These are phyloP conservation scores for Paratrypauchen microcephalus DNA, from an alignment of 2,797 vertebrate species.

Conservation along the genomic window DNA sequence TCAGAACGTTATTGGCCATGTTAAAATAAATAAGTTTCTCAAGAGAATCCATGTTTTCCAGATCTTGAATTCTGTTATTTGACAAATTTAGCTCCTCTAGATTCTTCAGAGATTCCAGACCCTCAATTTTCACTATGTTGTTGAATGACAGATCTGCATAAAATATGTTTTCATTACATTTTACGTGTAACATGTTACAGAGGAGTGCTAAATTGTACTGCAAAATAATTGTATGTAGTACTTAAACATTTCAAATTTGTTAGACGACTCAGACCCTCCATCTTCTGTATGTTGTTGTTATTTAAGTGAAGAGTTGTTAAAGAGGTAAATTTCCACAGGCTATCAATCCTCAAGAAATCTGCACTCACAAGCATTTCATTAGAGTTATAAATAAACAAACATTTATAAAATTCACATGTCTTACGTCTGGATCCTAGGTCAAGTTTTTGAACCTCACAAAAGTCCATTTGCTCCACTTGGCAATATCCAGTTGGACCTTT, in stretches of 20 bases:
- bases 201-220: not conserved
- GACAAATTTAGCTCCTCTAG: conserved; percentile 87
- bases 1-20: conserved; percentile 84
- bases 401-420: not conserved
- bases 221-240: conserved; percentile 47
- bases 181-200: not conserved
- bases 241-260: conserved; percentile 86
- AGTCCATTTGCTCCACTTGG: conserved; percentile 71
- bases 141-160: conserved; percentile 92
- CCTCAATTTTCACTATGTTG: conserved; percentile 87
- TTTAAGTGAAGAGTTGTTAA: conserved; percentile 87
- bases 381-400: not conserved
- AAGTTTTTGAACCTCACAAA: conserved; percentile 74
- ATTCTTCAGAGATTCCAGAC: conserved; percentile 82
- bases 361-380: conserved; percentile 32
- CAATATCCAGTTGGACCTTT: conserved; percentile 57
- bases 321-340: conserved; percentile 84
- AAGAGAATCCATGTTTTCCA: conserved; percentile 86
- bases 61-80: conserved; percentile 84
- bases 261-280: conserved; percentile 83
- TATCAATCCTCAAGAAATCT: conserved; percentile 87
- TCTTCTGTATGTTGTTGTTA: conserved; percentile 89
- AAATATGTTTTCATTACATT: not conserved
- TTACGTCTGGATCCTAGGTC: conserved; percentile 83
- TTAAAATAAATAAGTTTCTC: conserved; percentile 83